phyloP scores from a whole-genome alignment of 2,888 invertebrate species.

The Sinohyriopsis cumingii region DNA sequence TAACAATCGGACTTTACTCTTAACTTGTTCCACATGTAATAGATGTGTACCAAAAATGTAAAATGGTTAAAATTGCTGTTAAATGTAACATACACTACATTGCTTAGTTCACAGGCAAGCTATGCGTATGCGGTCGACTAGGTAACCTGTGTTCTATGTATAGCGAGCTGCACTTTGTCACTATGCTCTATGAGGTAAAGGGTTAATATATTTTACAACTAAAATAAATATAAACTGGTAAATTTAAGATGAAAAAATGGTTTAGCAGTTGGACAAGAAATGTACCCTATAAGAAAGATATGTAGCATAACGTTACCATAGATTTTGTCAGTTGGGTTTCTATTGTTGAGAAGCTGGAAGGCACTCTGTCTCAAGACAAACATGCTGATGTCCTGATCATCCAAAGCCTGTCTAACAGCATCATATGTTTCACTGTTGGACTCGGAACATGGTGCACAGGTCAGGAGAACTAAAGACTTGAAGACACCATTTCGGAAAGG shows the following conservation, averaged over 20 bases:
- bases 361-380: constrained; percentile 54
- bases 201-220: background rate
- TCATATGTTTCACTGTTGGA: constrained; percentile 58
- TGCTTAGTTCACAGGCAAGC: too few relatives aligned
- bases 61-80: too few relatives aligned
- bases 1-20: too few relatives aligned
- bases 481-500: constrained; percentile 88
- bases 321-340: constrained; percentile 77
- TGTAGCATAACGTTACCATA: constrained; percentile 74
- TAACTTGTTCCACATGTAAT: too few relatives aligned
- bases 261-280: background rate
- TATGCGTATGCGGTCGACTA: too few relatives aligned
- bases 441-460: constrained; percentile 77
- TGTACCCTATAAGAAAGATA: background rate
- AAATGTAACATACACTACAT: too few relatives aligned
- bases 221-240: constrained; percentile 71
- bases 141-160: too few relatives aligned
- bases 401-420: constrained; percentile 24
- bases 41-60: too few relatives aligned
- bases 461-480: constrained; percentile 84
- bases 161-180: constrained; percentile 75
- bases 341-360: constrained; percentile 44
- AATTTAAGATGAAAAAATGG: background rate
- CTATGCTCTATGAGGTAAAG: constrained; percentile 76
- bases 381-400: constrained; percentile 46